Evolutionary conservation across 2,113 vertebrate species (phyloP), one percentile per base, ranked within the genome.

Genomic region (Choloepus hoffmanni): DNA sequence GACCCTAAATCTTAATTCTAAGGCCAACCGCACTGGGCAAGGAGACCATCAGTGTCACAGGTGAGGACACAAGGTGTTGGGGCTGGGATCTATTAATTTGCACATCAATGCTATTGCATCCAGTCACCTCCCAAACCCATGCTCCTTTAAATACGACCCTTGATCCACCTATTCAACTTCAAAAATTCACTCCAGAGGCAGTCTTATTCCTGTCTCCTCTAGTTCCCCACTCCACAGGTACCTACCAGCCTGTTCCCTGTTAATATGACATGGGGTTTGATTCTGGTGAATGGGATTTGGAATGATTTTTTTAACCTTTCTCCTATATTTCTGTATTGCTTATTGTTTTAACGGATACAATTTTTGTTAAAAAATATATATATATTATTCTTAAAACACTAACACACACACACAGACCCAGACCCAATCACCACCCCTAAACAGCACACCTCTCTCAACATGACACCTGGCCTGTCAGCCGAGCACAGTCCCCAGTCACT

Each of bases 101-200:
- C 43, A 68, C 33, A 40, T 58, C 70, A n/a, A 13, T 45, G 6
- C 43, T 40, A 36, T 4, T n/a, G 11, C 0, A 79, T 40, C 12
- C 28, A 36, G 48, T 36, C 12, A 43, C 55, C 68, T 48, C 11
- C 60, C 3, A 83, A 93, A 70, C 40, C 24, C 50, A 50, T 2
- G 21, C 7, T 45, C 92, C 77, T 87, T 92, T 77, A 73, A 67
- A 92, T 58, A 77, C 40, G 26, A 60, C n/a, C 72, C 60, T 84
- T 15, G 50, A 23, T 2, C 62, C 21, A 74, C 18, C 13, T 28
- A 43, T 30, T 21, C 1, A 9, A 5, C 55, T 43, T 87, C 70
- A 45, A 16, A 84, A 73, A 63, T 21, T 74, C 84, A 55, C 50
- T 53, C n/a, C 15, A 19, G 19, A 43, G 36, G 8, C 12, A 24